phyloP scores from a whole-genome alignment of 2,113 vertebrate species.

The Cettia cetti region DNA sequence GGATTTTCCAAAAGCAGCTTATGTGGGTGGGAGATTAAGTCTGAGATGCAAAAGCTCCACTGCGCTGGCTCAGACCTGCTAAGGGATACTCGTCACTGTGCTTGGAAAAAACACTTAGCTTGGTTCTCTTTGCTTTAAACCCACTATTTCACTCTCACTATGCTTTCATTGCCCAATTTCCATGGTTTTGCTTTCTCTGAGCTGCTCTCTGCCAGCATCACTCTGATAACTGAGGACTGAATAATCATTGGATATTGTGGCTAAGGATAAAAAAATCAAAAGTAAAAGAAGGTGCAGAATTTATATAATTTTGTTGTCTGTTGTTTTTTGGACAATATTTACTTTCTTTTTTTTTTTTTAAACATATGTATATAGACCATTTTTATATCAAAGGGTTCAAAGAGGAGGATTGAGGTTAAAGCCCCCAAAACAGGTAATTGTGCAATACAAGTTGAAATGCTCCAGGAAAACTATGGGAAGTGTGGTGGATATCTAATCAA shows the following conservation, averaged over 20 bases:
- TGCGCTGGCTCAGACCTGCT: not conserved
- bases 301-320: not conserved
- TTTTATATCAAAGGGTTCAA: not conserved
- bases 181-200: not conserved
- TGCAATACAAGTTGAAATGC: not conserved
- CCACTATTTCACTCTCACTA: not conserved
- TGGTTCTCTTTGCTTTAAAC: not conserved
- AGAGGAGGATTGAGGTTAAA: not conserved
- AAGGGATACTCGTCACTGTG: not conserved
- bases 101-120: not conserved
- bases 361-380: not conserved
- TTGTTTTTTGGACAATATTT: not conserved
- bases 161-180: not conserved
- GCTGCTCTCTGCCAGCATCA: not conserved
- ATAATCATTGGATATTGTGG: not conserved
- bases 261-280: not conserved
- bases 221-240: not conserved
- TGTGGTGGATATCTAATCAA: not conserved
- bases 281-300: not conserved
- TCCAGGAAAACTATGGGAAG: not conserved
- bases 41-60: not conserved
- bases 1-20: conserved; percentile 31
- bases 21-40: not conserved
- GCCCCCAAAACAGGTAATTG: not conserved
- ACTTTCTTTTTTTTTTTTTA: not conserved